phyloP scores from a whole-genome alignment of 2,888 invertebrate genomes.

The Chironomus tentans region DNA sequence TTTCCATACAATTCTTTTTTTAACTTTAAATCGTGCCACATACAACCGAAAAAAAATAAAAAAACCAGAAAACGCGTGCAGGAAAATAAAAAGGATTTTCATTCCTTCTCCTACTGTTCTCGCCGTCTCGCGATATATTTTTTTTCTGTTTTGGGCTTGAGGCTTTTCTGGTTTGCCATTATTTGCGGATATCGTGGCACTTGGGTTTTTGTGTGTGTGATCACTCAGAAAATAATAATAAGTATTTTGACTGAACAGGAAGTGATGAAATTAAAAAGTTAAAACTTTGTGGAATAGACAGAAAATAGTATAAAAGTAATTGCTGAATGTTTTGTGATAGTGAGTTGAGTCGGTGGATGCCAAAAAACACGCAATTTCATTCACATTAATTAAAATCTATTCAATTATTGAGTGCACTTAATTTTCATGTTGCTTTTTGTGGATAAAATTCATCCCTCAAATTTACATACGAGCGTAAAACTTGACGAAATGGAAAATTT shows the following conservation, averaged over 20 bases:
- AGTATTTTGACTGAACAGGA: not conserved
- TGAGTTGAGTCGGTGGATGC: not conserved
- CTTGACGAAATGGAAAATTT: conserved; percentile 26
- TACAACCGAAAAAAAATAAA: not conserved
- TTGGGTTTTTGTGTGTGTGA: conserved; percentile 19
- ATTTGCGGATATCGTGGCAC: conserved; percentile 26
- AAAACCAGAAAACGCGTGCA: conserved; percentile 1
- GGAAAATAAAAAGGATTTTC: conserved; percentile 9
- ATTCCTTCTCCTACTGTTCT: not conserved
- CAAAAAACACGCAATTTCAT: too few species aligned
- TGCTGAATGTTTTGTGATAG: not conserved
- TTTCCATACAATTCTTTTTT: not conserved
- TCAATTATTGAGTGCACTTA: not conserved
- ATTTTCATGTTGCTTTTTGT: not conserved
- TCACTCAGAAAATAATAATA: conserved; percentile 4
- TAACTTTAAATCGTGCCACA: not conserved
- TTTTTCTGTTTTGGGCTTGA: not conserved
- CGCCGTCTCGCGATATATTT: not conserved
- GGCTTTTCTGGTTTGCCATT: conserved; percentile 24
- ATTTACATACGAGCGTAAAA: not conserved
- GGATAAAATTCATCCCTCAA: not conserved
- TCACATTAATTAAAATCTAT: too few species aligned
- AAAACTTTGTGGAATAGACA: not conserved
- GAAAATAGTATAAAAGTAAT: not conserved
- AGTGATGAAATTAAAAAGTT: not conserved